phyloP scores from a whole-genome alignment of 2,113 vertebrate species.

The Coryphaenoides rupestris region DNA sequence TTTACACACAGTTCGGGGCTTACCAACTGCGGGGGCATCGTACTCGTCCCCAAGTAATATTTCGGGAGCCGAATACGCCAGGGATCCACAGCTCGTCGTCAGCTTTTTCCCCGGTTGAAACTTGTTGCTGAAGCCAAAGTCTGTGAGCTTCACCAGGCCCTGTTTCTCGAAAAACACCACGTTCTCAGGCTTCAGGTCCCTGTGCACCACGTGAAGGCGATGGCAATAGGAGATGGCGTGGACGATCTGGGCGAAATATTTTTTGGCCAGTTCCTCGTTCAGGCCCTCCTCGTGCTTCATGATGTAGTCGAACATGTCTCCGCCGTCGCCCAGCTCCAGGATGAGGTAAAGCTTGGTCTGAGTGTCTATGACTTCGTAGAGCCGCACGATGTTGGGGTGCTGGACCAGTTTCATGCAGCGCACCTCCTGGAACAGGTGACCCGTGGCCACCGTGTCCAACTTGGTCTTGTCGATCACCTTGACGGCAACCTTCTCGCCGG shows the following conservation, averaged over 20 bases:
- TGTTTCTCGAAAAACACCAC: slow-evolving; percentile 98
- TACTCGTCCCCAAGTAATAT: slow-evolving; percentile 97
- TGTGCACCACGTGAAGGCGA: slow-evolving; percentile 93
- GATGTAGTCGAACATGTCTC: slow-evolving; percentile 99
- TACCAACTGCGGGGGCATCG: slow-evolving; percentile 96
- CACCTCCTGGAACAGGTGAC: slow-evolving; percentile 97
- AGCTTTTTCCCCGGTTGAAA: slow-evolving; percentile 98
- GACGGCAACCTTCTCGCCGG: slow-evolving; percentile 96
- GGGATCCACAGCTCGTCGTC: slow-evolving; percentile 94
- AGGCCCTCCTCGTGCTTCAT: slow-evolving; percentile 98
- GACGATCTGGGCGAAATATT: slow-evolving; percentile 97
- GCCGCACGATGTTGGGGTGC: slow-evolving; percentile 94
- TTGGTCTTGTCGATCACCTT: slow-evolving; percentile 99
- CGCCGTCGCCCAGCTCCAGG: slow-evolving; percentile 93
- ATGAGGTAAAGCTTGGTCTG: slow-evolving; percentile 98
- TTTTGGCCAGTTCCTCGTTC: slow-evolving; percentile 93
- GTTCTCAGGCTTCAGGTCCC: slow-evolving; percentile 96
- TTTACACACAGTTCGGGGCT: slow-evolving; percentile 55
- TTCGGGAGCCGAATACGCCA: slow-evolving; percentile 96
- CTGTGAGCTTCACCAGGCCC: slow-evolving; percentile 96
- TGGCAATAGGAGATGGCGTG: slow-evolving; percentile 99
- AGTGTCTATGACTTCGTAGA: slow-evolving; percentile 97
- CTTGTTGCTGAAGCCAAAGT: slow-evolving; percentile 99
- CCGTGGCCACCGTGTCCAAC: slow-evolving; percentile 89
- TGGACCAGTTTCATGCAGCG: slow-evolving; percentile 98